These are phyloP conservation scores for Danaus melanippus DNA, from an alignment of 1,140 invertebrate genomes.

Conservation along the genomic window DNA sequence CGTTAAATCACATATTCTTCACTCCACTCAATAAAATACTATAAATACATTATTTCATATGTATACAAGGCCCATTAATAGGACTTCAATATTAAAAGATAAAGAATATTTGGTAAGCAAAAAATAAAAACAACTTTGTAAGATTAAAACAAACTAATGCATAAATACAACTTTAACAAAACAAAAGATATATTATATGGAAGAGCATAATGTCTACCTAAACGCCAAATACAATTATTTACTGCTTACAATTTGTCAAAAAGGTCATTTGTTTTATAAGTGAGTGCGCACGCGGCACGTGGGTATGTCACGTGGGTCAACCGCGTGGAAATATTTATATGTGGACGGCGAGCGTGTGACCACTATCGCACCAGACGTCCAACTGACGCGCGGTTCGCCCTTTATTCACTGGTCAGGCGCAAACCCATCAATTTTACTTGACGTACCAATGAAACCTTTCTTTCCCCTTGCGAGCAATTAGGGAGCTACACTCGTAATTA, in stretches of 20 bases:
- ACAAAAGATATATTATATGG: constrained; percentile 2
- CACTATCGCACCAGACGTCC: constrained; percentile 53
- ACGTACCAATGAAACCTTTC: constrained; percentile 64
- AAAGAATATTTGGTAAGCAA: too few species aligned
- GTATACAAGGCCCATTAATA: too few species aligned
- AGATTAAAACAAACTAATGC: constrained; percentile 3
- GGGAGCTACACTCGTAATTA: constrained; percentile 46
- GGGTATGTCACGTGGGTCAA: constrained; percentile 32
- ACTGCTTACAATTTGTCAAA: constrained; percentile 7
- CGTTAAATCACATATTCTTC: constrained; percentile 5
- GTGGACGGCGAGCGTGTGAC: constrained; percentile 53
- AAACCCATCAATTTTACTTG: constrained; percentile 60
- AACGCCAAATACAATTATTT: constrained; percentile 6
- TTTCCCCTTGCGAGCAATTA: constrained; percentile 55
- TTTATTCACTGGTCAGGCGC: constrained; percentile 59
- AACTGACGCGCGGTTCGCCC: constrained; percentile 55
- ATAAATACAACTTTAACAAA: constrained; percentile 1
- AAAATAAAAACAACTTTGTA: neutral
- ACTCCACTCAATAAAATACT: neutral
- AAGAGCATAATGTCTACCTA: constrained; percentile 1
- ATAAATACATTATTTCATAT: too few species aligned
- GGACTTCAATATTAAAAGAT: too few species aligned
- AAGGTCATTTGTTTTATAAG: constrained; percentile 13
- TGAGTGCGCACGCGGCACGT: constrained; percentile 32
- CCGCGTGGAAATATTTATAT: constrained; percentile 37